A percentile compares a stretch with the other conserved stretches of the same genome.
Conservation (phyloP, 2,113 vertebrate genomes). For the Climacteris rufus region DNA sequence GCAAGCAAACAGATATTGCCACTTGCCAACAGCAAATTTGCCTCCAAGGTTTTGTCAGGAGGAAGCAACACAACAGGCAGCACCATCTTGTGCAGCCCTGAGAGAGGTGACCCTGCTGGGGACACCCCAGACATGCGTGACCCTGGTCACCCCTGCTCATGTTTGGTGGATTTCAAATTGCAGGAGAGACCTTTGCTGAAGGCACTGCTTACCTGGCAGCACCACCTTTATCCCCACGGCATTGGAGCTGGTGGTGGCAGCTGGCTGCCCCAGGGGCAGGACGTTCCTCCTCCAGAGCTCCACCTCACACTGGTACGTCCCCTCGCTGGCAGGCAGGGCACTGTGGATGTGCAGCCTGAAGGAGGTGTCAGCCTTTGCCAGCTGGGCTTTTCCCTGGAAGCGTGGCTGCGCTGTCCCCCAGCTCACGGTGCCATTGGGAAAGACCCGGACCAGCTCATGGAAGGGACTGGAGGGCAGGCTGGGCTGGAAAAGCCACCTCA, state of each 20-base stretch:
- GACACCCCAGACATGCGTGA: background rate
- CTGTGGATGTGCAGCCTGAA: constrained; percentile 67
- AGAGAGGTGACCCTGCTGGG: rapidly evolving
- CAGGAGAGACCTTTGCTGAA: background rate
- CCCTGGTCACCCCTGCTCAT: background rate
- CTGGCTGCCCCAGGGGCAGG: background rate
- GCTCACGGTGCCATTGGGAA: constrained; percentile 55
- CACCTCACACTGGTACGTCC: constrained; percentile 75
- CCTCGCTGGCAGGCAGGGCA: constrained; percentile 46
- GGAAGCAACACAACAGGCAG: background rate
- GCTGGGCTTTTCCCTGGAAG: constrained; percentile 67
- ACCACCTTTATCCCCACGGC: constrained; percentile 58
- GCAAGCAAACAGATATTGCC: background rate
- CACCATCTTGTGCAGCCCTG: rapidly evolving
- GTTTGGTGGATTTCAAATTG: background rate
- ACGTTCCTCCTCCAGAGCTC: constrained; percentile 63
- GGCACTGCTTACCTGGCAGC: constrained; percentile 73
- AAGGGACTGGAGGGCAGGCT: rapidly evolving
- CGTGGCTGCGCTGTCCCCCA: constrained; percentile 65
- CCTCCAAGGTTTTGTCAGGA: background rate
- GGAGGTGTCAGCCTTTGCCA: background rate
- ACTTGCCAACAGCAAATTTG: background rate
- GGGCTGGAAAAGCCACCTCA: constrained; percentile 76
- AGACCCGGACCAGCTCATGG: constrained; percentile 64
- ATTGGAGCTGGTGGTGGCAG: constrained; percentile 59